Percentiles rank a stretch among this genome's conserved stretches.
phyloP scores from a whole-genome alignment of 2,113 vertebrate species.

The Trachemys scripta region DNA sequence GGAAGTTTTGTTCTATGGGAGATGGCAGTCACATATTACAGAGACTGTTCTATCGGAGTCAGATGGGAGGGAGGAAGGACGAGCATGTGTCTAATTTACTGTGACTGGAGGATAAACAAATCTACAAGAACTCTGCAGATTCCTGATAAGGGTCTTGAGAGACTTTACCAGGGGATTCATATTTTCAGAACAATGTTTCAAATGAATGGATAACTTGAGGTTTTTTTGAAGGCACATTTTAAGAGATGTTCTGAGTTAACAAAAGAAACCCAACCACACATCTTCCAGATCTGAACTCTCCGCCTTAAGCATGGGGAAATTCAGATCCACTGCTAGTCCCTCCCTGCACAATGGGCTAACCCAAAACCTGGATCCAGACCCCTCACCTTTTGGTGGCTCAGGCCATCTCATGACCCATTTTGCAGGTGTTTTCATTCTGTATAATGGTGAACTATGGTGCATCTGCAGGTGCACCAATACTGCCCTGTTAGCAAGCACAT shows the following conservation, averaged over 20 bases:
- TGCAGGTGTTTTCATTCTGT: background rate
- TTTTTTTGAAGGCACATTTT: background rate
- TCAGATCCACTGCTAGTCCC: background rate
- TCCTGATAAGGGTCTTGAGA: background rate
- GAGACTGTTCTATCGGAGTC: constrained; percentile 15
- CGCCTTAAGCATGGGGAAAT: background rate
- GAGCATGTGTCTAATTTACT: background rate
- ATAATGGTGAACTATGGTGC: background rate
- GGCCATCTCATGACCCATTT: background rate
- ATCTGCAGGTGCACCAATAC: background rate
- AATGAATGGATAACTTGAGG: background rate
- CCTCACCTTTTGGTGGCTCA: background rate
- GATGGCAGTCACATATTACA: constrained; percentile 32
- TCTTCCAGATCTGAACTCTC: background rate
- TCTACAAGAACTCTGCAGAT: background rate
- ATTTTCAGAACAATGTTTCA: background rate
- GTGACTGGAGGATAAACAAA: background rate
- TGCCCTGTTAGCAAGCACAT: background rate
- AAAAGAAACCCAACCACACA: background rate
- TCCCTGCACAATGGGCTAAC: background rate
- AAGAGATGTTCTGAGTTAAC: background rate
- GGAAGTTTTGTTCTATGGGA: background rate
- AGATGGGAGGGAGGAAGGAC: background rate
- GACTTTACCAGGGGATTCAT: background rate
- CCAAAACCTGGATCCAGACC: background rate